Base-by-base conservation (phyloP, 2,888 invertebrate species). In the Cephus rjabovi region DNA sequence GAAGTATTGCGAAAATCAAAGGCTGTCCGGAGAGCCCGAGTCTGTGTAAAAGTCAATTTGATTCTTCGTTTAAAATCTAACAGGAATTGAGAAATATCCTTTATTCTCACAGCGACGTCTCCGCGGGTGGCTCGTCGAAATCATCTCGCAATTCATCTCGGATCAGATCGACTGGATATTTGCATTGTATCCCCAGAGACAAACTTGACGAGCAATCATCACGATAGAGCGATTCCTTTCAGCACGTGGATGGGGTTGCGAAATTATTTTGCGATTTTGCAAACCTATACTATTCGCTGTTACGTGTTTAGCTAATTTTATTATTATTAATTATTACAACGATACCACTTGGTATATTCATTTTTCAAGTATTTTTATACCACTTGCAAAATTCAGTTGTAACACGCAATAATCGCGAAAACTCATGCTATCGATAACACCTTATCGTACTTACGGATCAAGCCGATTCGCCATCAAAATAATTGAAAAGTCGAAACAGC, bases 401-500 rank as follows among this genome's bases (percentile, higher is more conserved):
- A 40, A 40, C 23, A 2, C 6, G 1, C 9, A 23, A 56, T 56
- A 56, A 56, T 56, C 1, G 56, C 9, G 9, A 56, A 56, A 56
- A 23, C 0, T 15, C 6, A 15, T 6, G 15, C 40, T 15, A 15
- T 15, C 15, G 0, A 40, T 40, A 15, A 40, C 40, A 15, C 23
- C 23, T 23, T 9, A 23, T 23, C 23, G 56, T 23, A 23, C 23
- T 0, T 56, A 23, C 56, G 23, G 2, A 56, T 56, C 56, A 23
- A 56, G 56, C 23, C 23, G 56, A 56, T 56, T 56, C 56, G 23
- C 23, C 9, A 23, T 56, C 15, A 2, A 56, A 56, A 2, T 56
- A 23, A 56, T 56, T 23, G 56, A 23, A 23, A 23, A 56, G 9
- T 56, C 23, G 23, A 56, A 56, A 56, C 23, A 23, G 80, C 82